These are phyloP conservation scores for Fopius arisanus DNA, from an alignment of 1,140 invertebrate species.

Conservation along the genomic window DNA sequence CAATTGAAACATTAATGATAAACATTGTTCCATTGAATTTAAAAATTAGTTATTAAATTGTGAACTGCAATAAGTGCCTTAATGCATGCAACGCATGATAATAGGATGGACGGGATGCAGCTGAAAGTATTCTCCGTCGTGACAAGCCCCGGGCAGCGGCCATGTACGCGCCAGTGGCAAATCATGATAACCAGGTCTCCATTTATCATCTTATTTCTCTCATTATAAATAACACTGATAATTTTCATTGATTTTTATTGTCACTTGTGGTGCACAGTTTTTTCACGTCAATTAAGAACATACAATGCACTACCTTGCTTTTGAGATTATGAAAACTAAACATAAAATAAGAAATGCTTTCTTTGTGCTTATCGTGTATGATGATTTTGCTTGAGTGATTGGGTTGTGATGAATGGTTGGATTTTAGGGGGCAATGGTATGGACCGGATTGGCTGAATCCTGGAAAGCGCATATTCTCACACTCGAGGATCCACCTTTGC, in stretches of 20 bases:
- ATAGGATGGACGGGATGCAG: constrained; percentile 62
- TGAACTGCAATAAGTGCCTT: constrained; percentile 50
- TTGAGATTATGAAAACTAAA: background rate
- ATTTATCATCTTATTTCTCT: constrained; percentile 60
- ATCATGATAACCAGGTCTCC: constrained; percentile 64
- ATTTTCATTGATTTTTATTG: constrained; percentile 47
- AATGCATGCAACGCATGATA: constrained; percentile 65
- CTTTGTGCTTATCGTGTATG: background rate
- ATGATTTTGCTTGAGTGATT: background rate
- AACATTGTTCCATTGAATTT: background rate
- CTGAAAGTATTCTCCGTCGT: constrained; percentile 60
- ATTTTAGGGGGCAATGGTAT: constrained; percentile 57
- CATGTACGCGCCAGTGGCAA: constrained; percentile 63
- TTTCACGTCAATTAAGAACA: constrained; percentile 46
- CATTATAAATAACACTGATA: constrained; percentile 25
- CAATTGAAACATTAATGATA: background rate
- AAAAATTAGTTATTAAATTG: background rate
- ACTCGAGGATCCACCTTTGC: constrained; percentile 56
- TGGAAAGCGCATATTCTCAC: constrained; percentile 56
- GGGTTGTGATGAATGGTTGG: background rate
- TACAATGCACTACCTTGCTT: constrained; percentile 33
- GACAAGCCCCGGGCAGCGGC: constrained; percentile 60
- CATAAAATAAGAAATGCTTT: background rate
- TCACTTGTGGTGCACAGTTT: constrained; percentile 31
- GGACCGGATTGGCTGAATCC: constrained; percentile 59